Evolutionary conservation across 30 jellyfish, hydroid and myxozoan species (phyloP).

Genomic region (Turritopsis rubra): DNA sequence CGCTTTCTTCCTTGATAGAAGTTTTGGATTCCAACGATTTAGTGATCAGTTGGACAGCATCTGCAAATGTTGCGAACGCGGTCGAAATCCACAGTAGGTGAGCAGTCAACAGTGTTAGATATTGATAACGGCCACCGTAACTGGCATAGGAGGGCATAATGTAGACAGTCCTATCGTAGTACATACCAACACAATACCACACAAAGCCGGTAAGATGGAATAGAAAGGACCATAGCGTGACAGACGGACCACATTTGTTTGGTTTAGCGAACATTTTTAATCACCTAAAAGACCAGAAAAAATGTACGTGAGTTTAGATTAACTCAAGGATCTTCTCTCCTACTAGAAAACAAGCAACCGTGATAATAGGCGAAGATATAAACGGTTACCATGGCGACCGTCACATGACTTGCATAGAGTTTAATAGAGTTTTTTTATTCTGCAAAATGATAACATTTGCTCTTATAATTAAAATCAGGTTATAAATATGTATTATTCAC

Average conservation of each 20-base stretch:
- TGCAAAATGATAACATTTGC: too few species aligned
- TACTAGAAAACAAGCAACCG: too few species aligned
- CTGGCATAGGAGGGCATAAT: not conserved
- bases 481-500: too few species aligned
- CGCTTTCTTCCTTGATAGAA: not conserved
- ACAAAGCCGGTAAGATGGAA: not conserved
- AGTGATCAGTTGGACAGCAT: not conserved
- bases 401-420: too few species aligned
- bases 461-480: too few species aligned
- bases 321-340: too few species aligned
- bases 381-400: too few species aligned
- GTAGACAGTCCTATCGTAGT: slow-evolving; percentile 15
- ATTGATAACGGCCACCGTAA: slow-evolving; percentile 32
- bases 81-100: slow-evolving; percentile 4
- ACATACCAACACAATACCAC: slow-evolving; percentile 33
- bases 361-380: too few species aligned
- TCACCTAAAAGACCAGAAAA: not conserved
- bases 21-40: not conserved
- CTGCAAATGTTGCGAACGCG: slow-evolving; percentile 20
- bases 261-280: not conserved
- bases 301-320: too few species aligned
- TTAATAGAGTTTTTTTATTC: too few species aligned
- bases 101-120: slow-evolving; percentile 16
- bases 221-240: slow-evolving; percentile 12
- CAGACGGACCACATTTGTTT: slow-evolving; percentile 14